These are phyloP conservation scores for Silurus aristotelis DNA, from an alignment of 2,797 vertebrate genomes.

Conservation along the genomic window DNA sequence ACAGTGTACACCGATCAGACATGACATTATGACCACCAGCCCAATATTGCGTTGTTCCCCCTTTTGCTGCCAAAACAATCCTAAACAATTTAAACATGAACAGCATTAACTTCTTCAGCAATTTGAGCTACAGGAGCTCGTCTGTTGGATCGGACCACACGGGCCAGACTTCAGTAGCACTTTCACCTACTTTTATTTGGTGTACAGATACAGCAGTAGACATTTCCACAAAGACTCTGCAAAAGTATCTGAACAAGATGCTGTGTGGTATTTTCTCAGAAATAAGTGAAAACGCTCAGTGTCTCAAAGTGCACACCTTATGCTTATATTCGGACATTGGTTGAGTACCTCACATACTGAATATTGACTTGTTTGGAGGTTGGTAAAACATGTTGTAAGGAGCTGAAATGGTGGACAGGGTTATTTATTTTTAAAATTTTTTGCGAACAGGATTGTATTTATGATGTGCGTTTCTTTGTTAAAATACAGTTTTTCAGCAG, in stretches of 20 bases:
- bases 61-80: too few species aligned
- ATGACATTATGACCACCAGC: too few species aligned
- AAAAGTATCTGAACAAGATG: background rate
- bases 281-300: background rate
- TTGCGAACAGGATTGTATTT: background rate
- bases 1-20: too few species aligned
- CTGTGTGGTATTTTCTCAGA: background rate
- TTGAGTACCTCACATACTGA: background rate
- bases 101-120: too few species aligned
- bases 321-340: background rate
- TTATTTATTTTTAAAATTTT: background rate
- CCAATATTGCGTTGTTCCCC: too few species aligned
- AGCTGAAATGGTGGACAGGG: background rate
- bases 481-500: background rate
- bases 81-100: too few species aligned
- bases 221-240: background rate
- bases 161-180: too few species aligned
- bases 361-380: background rate
- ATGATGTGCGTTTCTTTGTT: background rate
- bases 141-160: too few species aligned
- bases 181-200: too few species aligned
- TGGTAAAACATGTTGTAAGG: background rate
- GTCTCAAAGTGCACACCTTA: background rate
- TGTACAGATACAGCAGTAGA: background rate
- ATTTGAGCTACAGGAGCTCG: too few species aligned